Evolutionary conservation across 92 coral and sea anemone species (phyloP).

Genomic region (Siderastrea radians): DNA sequence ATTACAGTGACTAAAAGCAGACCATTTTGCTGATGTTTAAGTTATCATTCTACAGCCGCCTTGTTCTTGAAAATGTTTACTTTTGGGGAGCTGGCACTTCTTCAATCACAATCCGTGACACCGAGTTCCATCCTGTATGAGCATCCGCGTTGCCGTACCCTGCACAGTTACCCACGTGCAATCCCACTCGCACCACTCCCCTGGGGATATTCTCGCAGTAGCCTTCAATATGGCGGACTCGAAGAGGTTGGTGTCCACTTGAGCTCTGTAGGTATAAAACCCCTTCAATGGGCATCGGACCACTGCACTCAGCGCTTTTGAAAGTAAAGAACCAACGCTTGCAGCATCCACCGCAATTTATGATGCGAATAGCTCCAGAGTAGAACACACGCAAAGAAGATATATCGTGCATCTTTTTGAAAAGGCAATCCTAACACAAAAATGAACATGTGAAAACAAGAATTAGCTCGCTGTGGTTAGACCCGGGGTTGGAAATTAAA

Average conservation of each 20-base stretch:
- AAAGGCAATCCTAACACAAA: not conserved
- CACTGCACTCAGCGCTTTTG: constrained; percentile 13
- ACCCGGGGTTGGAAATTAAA: no score
- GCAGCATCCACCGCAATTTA: not conserved
- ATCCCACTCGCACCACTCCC: constrained; percentile 33
- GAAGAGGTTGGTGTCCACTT: not conserved
- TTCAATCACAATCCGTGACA: constrained; percentile 45
- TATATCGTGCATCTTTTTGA: not conserved
- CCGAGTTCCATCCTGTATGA: constrained; percentile 30
- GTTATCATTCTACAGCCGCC: not conserved
- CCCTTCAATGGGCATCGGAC: constrained; percentile 14
- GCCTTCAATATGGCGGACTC: not conserved
- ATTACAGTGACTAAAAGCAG: not conserved
- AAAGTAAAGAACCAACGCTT: constrained; percentile 21
- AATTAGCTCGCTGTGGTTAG: no score
- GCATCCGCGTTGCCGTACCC: constrained; percentile 44
- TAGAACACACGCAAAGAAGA: not conserved
- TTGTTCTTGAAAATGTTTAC: not conserved
- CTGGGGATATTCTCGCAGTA: not conserved
- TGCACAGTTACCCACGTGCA: constrained; percentile 51
- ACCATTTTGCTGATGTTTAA: not conserved
- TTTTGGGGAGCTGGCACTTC: constrained; percentile 45
- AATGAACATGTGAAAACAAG: no score
- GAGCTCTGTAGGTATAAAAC: not conserved
- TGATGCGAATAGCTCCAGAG: not conserved